Evolutionary conservation across 2,113 vertebrate genomes (phyloP).

Genomic region (Hystrix cristata): DNA sequence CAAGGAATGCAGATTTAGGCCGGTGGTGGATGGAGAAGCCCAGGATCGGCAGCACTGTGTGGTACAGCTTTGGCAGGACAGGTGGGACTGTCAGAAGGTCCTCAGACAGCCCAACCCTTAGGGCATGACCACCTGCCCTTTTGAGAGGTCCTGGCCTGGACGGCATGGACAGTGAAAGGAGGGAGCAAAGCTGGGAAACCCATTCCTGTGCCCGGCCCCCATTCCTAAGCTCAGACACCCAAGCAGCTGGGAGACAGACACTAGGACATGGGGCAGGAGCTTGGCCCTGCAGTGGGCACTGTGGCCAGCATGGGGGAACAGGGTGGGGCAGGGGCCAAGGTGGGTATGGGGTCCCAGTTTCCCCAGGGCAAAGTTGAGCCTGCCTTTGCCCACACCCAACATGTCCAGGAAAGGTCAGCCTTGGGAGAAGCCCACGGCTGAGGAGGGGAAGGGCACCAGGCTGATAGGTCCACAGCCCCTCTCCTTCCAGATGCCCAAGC

Average conservation of each 20-base stretch:
- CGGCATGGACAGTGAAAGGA: not conserved
- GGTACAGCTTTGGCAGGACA: not conserved
- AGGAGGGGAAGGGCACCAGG: too few species aligned
- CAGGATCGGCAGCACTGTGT: too few species aligned
- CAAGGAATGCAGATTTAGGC: not conserved
- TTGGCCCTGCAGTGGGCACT: not conserved
- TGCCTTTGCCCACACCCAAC: not conserved
- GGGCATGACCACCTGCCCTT: not conserved
- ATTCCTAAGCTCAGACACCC: not conserved
- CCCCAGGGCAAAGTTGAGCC: not conserved
- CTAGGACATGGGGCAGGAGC: too few species aligned
- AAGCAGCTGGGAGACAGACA: not conserved
- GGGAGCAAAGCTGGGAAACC: accelerated
- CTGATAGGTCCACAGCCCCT: too few species aligned
- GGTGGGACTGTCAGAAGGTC: not conserved
- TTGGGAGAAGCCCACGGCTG: not conserved
- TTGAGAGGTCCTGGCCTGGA: not conserved
- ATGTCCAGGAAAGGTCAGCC: not conserved
- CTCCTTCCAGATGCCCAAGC: not conserved
- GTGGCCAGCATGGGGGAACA: not conserved
- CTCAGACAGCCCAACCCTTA: not conserved
- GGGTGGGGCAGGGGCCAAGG: too few species aligned
- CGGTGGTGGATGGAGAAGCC: not conserved
- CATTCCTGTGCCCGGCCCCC: too few species aligned
- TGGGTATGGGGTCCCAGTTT: not conserved